Conservation (phyloP, 2,888 invertebrate genomes). For the Tupiocoris notatus region DNA sequence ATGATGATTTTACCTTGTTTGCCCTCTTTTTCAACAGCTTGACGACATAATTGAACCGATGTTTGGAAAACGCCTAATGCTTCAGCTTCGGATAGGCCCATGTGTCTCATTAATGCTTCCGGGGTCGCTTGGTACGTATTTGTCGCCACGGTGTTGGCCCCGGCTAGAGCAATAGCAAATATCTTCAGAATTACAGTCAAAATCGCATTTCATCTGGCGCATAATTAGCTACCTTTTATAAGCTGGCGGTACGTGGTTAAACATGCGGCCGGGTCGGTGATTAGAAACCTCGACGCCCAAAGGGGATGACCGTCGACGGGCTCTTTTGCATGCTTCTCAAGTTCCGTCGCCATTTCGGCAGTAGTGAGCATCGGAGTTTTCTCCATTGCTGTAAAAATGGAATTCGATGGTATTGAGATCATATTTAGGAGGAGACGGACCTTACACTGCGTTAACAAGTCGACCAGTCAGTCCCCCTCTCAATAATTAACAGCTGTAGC, state of each 20-base stretch:
- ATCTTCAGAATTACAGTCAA: too few relatives aligned
- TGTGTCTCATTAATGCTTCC: constrained; percentile 71
- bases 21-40: constrained; percentile 1
- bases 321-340: constrained; percentile 68
- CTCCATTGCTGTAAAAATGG: too few relatives aligned
- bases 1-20: constrained; percentile 21
- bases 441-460: too few relatives aligned
- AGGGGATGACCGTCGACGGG: constrained; percentile 81
- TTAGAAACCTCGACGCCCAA: constrained; percentile 82
- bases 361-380: not conserved
- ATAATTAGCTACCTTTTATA: constrained; percentile 63
- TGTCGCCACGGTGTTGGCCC: constrained; percentile 82
- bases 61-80: constrained; percentile 53
- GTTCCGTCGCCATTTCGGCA: constrained; percentile 64
- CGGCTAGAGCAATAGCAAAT: constrained; percentile 61
- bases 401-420: too few relatives aligned
- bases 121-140: constrained; percentile 87
- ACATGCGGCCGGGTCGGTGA: constrained; percentile 75
- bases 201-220: not conserved
- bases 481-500: too few relatives aligned
- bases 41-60: constrained; percentile 11
- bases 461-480: too few relatives aligned
- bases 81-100: constrained; percentile 66
- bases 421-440: too few relatives aligned
- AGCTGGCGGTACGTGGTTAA: constrained; percentile 79